Conservation (phyloP, 2,797 vertebrate species). For the Hafferia zeledoni region DNA sequence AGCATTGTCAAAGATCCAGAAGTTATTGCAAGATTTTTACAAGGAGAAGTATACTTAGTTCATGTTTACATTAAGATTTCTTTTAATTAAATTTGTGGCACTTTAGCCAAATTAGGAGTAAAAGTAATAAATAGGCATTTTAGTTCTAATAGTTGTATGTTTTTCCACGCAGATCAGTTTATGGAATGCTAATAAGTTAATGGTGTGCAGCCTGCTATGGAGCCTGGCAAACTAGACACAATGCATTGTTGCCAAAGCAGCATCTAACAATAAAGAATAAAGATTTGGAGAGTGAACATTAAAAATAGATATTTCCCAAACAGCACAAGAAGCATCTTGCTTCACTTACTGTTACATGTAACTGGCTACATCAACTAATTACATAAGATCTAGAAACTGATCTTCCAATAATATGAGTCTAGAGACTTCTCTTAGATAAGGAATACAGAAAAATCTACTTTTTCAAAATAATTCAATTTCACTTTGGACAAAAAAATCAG, state of each 20-base stretch:
- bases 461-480: neutral
- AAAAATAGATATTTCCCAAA: slow-evolving; percentile 16
- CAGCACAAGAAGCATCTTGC: neutral
- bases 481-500: neutral
- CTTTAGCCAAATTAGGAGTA: neutral
- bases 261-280: slow-evolving; percentile 44
- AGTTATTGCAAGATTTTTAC: slow-evolving; percentile 25
- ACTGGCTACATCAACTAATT: neutral
- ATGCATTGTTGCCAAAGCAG: slow-evolving; percentile 30
- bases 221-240: neutral
- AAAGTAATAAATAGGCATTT: neutral
- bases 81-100: neutral
- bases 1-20: neutral
- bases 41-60: neutral
- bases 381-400: neutral
- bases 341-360: neutral
- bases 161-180: slow-evolving; percentile 19
- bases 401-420: neutral
- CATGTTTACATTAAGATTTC: neutral
- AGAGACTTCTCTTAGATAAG: neutral
- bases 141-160: slow-evolving; percentile 10
- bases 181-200: neutral
- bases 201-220: neutral
- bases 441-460: neutral
- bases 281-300: neutral